Evolutionary conservation across 2,797 vertebrate genomes (phyloP), one percentile per base, ranked within the genome.

Genomic region (Acipenser ruthenus): DNA sequence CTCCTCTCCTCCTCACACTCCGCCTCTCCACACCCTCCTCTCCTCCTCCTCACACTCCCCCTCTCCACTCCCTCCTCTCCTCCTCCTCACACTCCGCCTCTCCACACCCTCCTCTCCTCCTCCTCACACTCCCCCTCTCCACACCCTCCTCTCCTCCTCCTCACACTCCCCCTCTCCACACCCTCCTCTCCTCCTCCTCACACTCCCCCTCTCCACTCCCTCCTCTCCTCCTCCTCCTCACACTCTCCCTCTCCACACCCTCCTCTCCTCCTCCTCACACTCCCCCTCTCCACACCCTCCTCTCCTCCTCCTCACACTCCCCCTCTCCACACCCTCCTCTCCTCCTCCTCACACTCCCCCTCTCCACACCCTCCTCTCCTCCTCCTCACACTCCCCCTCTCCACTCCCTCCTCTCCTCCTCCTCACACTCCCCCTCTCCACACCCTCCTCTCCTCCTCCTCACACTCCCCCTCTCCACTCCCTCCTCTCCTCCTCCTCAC

Each of bases 251-350:
- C n/a, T 49, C 9, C 49, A 67, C 1, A 67, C 5, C 48, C 58
- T 74, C 2, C 69, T 48, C 62, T 7, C 12, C 13, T 75, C 10
- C 70, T 50, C 67, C n/a, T n/a, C n/a, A n/a, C 37, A 50, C 56
- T 71, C 59, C 7, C 62, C 55, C 49, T 65, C 13, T 13, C 10
- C 50, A 15, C 6, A 47, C 48, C 3, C 12, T 56, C 23, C 50
- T 15, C 6, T 10, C 6, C 49, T 8, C 51, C 12, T 56, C 48
- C 56, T 37, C 58, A 67, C 52, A 15, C 9, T n/a, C 48, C 23
- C 23, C 9, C n/a, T n/a, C n/a, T 49, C 9, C 49, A 67, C 15
- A 6, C 71, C 63, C 66, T 68, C 61, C 50, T 65, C 65, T n/a
- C 60, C 61, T 0, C 66, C 51, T 64, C 8, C 65, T 11, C 74